These are phyloP conservation scores for Pluvianellus socialis DNA, from an alignment of 2,113 vertebrate genomes.

Conservation along the genomic window DNA sequence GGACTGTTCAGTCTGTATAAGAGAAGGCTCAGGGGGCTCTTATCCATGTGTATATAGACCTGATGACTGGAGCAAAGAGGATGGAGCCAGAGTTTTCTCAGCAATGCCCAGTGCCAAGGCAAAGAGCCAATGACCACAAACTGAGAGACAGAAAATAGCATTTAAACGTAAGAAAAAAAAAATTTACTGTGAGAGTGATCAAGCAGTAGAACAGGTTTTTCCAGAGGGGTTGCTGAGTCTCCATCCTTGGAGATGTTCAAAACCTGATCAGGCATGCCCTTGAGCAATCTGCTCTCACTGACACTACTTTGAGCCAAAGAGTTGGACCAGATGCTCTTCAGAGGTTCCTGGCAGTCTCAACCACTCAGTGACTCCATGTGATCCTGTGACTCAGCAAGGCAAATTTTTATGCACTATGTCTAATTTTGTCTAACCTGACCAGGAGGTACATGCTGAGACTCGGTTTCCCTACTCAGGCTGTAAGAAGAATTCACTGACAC, in stretches of 20 bases:
- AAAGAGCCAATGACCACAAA: neutral
- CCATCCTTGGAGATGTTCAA: neutral
- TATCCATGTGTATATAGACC: neutral
- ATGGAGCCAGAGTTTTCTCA: neutral
- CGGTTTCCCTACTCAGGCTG: neutral
- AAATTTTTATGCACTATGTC: neutral
- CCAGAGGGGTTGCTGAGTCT: neutral
- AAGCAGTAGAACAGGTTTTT: neutral
- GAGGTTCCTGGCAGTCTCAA: neutral
- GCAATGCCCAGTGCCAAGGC: neutral
- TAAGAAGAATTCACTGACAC: neutral
- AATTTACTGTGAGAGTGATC: neutral
- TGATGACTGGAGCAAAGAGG: neutral
- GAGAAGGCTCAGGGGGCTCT: neutral
- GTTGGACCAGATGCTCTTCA: neutral
- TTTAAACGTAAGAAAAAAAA: neutral
- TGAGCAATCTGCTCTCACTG: neutral
- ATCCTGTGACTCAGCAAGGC: neutral
- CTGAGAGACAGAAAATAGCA: neutral
- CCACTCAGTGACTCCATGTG: neutral
- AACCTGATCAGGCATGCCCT: accelerated
- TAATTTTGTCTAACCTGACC: neutral
- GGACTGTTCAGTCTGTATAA: neutral
- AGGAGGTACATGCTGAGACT: neutral
- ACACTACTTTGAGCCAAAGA: neutral